Base-by-base conservation (phyloP, 2,888 invertebrate species). In the Zhuqinia jingwanae region DNA sequence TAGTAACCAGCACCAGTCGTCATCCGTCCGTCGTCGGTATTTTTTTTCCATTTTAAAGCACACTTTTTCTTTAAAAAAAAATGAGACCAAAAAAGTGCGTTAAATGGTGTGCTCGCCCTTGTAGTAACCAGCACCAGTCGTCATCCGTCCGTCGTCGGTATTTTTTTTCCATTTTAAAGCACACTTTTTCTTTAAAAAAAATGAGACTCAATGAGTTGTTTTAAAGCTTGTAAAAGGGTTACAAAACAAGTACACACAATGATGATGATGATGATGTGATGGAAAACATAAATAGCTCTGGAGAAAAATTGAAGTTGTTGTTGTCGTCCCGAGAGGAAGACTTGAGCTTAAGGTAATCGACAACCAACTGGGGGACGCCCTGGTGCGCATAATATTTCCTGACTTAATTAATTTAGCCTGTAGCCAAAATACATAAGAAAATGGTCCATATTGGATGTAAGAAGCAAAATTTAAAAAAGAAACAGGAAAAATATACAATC, bases 351-450 rank as follows among this genome's bases (percentile, higher is more conserved):
- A 56, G n/a, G 79, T 60, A 77, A 82, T 87, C 87, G 87, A 87
- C 82, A 78, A 82, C 82, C 81, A 70, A 80, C 85, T 85, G 85
- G 85, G 84, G 79, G 88, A 81, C 75, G 77, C 87, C 90, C 88
- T 88, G 88, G 88, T 90, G 90, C 83, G 89, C 82, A 88, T 81
- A 89, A 88, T 88, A 90, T 90, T 90, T 89, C 88, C 90, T 90
- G 88, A 88, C 90, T 90, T 90, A 90, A 90, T 90, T 90, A 90
- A 90, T 90, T 89, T 88, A 86, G 88, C 90, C 90, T 77, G 86
- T 88, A 88, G 90, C 88, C 36, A 85, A 63, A 30, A 45, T 20
- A 53, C 45, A 85, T 20, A 65, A 60, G 68, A 78, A 83, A 84
- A 68, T 78, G 84, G 84, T 78, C 45, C 84, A 78, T 73, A 45